Evolutionary conservation across 1,140 invertebrate genomes (phyloP).

Genomic region (Aphaenogaster ashmeadi): DNA sequence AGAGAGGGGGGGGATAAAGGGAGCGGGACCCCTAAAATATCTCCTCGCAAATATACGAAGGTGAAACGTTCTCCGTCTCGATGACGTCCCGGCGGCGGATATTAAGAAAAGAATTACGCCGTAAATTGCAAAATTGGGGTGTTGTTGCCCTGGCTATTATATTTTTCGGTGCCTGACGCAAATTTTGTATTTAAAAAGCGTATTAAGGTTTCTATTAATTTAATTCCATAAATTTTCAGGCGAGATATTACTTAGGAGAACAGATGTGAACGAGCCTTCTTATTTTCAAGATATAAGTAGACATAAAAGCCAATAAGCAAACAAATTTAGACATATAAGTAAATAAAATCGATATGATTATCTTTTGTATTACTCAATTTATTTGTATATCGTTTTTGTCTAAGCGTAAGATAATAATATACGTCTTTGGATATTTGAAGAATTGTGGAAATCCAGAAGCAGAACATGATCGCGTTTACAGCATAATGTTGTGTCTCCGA

Average conservation of each 20-base stretch:
- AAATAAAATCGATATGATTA: background rate
- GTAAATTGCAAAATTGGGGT: conserved; percentile 3
- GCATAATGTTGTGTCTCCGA: background rate
- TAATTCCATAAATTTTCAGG: background rate
- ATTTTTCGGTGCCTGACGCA: conserved; percentile 8
- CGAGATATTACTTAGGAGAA: background rate
- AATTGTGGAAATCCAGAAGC: background rate
- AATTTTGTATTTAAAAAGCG: background rate
- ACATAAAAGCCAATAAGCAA: background rate
- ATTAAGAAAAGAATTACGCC: conserved; percentile 58
- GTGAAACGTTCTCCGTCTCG: background rate
- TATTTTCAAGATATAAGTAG: background rate
- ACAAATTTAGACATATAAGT: background rate
- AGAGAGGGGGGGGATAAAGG: no score
- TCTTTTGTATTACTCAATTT: background rate
- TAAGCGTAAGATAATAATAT: background rate
- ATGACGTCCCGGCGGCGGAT: conserved; percentile 15
- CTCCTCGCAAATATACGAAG: conserved; percentile 40
- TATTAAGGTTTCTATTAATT: conserved; percentile 6
- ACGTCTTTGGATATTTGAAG: background rate
- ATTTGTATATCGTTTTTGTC: background rate
- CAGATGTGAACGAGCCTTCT: background rate
- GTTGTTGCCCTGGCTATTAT: background rate
- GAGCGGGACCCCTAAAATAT: conserved; percentile 29
- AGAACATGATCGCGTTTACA: background rate